phyloP scores from a whole-genome alignment of 2,888 invertebrate species.

The Aquatica leii region DNA sequence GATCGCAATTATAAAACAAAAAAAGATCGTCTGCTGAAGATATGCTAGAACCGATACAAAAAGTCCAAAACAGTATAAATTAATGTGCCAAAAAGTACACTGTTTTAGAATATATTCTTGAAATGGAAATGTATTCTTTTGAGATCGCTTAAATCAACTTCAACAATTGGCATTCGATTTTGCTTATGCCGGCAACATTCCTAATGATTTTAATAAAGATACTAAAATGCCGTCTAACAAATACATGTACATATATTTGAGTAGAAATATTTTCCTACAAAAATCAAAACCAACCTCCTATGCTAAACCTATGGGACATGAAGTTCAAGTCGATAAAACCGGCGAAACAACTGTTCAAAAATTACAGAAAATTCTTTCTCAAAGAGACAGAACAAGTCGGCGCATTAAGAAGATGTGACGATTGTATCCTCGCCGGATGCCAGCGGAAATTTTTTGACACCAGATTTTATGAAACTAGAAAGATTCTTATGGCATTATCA shows the following conservation, averaged over 20 bases:
- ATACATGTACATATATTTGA: not conserved
- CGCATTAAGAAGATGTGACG: constrained; percentile 1
- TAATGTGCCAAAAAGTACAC: no score
- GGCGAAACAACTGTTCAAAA: not conserved
- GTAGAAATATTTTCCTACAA: not conserved
- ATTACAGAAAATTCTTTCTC: no score
- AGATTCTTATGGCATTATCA: no score
- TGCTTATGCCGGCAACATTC: not conserved
- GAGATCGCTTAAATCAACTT: no score
- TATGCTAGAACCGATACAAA: no score
- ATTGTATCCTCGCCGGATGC: not conserved
- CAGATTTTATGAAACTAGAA: no score
- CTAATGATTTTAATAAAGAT: constrained; percentile 4
- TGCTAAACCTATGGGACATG: not conserved
- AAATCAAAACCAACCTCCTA: not conserved
- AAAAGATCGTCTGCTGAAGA: no score
- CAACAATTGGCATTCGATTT: not conserved
- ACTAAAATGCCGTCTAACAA: not conserved
- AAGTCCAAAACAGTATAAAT: no score
- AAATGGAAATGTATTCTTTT: constrained; percentile 2
- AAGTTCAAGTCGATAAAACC: constrained; percentile 3
- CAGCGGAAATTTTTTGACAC: not conserved
- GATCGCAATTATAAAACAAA: no score
- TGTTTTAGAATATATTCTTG: not conserved
- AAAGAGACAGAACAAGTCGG: constrained; percentile 8